Base-by-base conservation (phyloP, 2,888 invertebrate genomes). In the Thymelicus acteon region DNA sequence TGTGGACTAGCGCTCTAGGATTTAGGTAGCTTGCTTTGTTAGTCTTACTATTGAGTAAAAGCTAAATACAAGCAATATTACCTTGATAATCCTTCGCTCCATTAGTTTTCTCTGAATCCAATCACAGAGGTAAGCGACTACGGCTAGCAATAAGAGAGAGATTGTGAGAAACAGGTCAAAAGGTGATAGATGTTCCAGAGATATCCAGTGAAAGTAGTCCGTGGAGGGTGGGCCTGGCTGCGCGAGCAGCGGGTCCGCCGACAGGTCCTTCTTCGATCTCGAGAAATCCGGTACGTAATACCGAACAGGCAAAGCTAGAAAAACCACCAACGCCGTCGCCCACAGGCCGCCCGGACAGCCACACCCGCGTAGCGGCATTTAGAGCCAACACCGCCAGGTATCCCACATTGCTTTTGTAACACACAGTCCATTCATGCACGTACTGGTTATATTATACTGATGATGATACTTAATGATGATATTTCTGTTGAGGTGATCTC, bases 31-130 rank as follows among this genome's bases (percentile, higher is more conserved):
- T 31, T 31, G 1, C 31, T 31, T 31, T 31, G 31, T 31, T 31
- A 31, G 31, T 31, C 31, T 31, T 31, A 31, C 5, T 31, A 31
- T 44, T 44, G 8, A 44, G 3, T 44, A 12, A 37, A 52, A 10
- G 15, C 15, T 7, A 15, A n/a, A 52, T 24, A 63, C 13, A 37
- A 49, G 37, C 6, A 10, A 64, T 19, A 40, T 68, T 75, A 92
- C 92, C 88, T 91, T 90, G 60, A 82, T 72, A 75, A 91, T 86
- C 74, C 92, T 82, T 78, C 82, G 85, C 78, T 92, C 90, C 85
- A 90, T 85, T 47, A 89, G 75, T 79, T 91, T 91, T 74, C 88
- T 86, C 72, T 92, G 92, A 74, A 91, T 85, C 89, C 89, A 91
- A 77, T 90, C 91, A 77, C 84, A 87, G 60, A 89, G 70, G 74